These are phyloP conservation scores for Cassiopea andromeda DNA, from an alignment of 30 jellyfish, hydroid and myxozoan species.

Conservation along the genomic window DNA sequence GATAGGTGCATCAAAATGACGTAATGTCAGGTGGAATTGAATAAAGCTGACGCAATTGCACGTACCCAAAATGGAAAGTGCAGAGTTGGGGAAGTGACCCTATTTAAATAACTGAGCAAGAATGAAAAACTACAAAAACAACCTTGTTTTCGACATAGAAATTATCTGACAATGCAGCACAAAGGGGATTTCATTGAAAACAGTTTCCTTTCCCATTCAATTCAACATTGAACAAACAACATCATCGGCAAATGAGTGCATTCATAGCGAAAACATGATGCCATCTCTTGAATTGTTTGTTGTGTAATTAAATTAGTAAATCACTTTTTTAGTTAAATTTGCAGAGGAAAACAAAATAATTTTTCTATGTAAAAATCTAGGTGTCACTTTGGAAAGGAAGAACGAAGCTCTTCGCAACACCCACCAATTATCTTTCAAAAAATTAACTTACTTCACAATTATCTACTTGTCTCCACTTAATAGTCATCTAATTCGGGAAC, in stretches of 20 bases:
- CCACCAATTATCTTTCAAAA: not conserved
- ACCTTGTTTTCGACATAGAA: not conserved
- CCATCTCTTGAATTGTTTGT: not conserved
- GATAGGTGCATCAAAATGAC: not conserved
- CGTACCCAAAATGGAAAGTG: not conserved
- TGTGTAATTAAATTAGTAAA: not conserved
- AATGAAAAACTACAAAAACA: not conserved
- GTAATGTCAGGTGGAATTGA: not conserved
- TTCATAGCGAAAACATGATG: not conserved
- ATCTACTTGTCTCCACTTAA: too few relatives aligned
- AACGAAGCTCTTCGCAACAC: not conserved
- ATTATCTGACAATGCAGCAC: slow-evolving; percentile 11
- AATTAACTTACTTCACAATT: too few relatives aligned
- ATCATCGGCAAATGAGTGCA: not conserved
- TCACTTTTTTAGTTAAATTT: not conserved
- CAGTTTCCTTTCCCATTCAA: slow-evolving; percentile 35
- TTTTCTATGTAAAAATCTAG: not conserved
- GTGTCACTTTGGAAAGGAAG: not conserved
- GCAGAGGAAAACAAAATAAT: not conserved
- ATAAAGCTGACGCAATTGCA: not conserved
- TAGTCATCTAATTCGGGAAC: too few relatives aligned
- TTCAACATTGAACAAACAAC: not conserved
- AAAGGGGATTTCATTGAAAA: slow-evolving; percentile 16
- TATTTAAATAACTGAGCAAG: not conserved
- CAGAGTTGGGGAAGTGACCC: not conserved